Evolutionary conservation across 2,888 invertebrate genomes (phyloP), one percentile per base, ranked within the genome.

Genomic region (Acronicta alni): DNA sequence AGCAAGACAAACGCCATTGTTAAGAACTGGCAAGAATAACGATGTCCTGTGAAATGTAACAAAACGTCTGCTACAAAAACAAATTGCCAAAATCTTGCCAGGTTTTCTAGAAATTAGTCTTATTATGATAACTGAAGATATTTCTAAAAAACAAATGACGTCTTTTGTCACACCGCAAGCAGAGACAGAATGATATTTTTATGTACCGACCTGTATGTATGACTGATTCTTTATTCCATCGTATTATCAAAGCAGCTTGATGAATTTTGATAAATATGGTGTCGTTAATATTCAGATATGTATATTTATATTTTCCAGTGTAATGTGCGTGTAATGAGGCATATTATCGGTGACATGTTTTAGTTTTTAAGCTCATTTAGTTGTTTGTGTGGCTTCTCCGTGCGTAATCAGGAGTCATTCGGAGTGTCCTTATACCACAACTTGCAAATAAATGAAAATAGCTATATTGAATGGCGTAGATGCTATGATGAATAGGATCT

Each of bases 361-460:
- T 47, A 47, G 38, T 52, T 46, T 38, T 65, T 65, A 68, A 68
- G 48, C 67, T 60, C 44, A 70, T 68, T n/a, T 68, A 65, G 59
- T 12, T 18, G 18, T 49, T 56, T 68, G 41, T 53, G 44, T 9
- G 67, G 70, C 66, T 70, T 68, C 70, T 32, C 23, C 20, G 42
- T 55, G 48, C 60, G 65, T 52, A 52, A 65, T 59, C 54, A 55
- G 69, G 45, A 59, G 51, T 55, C 60, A 42, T 54, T 47, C 42
- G 39, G 55, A 45, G 37, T 43, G 35, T 26, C 38, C 9, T 23
- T 26, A 37, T 47, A n/a, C 30, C 39, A 26, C 17, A 32, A 10
- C 38, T 20, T 26, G 57, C 14, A 41, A 51, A 57, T 35, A 32
- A 37, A 14, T 23, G 14, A 15, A 48, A 64, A 53, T 41, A 1